phyloP scores from a whole-genome alignment of 1,140 invertebrate species.

The Eufriesea mexicana region DNA sequence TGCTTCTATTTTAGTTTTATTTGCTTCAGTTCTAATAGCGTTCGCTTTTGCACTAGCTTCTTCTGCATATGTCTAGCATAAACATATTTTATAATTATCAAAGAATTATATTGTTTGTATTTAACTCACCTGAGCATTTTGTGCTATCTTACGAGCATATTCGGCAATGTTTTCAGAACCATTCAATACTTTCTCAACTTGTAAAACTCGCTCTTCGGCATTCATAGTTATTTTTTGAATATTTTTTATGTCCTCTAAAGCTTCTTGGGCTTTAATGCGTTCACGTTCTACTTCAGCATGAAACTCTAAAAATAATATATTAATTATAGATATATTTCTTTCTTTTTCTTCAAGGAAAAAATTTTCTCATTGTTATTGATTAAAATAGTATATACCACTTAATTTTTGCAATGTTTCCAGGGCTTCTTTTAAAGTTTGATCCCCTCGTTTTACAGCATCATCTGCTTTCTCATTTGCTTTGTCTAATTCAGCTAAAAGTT shows the following conservation, averaged over 20 bases:
- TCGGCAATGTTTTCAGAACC: conserved; percentile 91
- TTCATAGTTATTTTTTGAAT: conserved; percentile 83
- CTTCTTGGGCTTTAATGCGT: conserved; percentile 86
- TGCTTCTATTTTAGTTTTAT: conserved; percentile 89
- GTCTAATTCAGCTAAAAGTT: conserved; percentile 87
- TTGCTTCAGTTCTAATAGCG: conserved; percentile 89
- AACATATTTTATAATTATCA: conserved; percentile 28
- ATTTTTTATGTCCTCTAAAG: conserved; percentile 84
- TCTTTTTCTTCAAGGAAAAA: no score
- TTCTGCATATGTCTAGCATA: conserved; percentile 78
- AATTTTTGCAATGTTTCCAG: conserved; percentile 92
- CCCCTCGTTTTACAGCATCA: conserved; percentile 91
- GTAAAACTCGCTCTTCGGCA: conserved; percentile 85
- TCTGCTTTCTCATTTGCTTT: conserved; percentile 88
- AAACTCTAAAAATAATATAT: conserved; percentile 86
- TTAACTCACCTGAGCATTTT: conserved; percentile 88
- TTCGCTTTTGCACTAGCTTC: conserved; percentile 85
- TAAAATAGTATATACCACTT: conserved; percentile 84
- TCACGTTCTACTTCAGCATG: conserved; percentile 93
- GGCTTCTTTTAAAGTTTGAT: conserved; percentile 93
- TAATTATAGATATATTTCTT: neutral
- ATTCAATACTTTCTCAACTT: conserved; percentile 88
- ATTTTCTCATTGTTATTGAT: neutral
- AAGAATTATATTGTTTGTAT: neutral
- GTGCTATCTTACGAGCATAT: conserved; percentile 88